A percentile compares a stretch with the other conserved stretches of the same genome.
Conservation (phyloP, 1,140 invertebrate species). For the Eumaeus atala region DNA sequence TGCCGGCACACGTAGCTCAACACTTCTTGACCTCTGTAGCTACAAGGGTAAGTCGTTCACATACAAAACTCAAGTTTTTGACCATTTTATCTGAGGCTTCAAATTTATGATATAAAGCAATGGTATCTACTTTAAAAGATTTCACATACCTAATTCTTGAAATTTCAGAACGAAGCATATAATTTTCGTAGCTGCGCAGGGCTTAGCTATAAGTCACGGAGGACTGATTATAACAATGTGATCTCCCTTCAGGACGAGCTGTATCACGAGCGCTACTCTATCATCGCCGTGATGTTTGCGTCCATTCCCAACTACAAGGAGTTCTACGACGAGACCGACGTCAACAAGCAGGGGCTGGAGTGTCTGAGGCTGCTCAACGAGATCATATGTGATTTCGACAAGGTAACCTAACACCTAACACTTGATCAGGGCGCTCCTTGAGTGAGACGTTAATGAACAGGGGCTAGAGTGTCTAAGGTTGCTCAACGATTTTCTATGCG, state of each 20-base stretch:
- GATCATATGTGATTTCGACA: conserved; percentile 99
- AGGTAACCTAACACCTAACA: conserved; percentile 76
- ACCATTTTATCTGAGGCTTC: too few species aligned
- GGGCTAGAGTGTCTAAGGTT: conserved; percentile 95
- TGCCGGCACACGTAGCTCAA: conserved; percentile 96
- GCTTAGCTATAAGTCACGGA: too few species aligned
- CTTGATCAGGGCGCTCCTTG: too few species aligned
- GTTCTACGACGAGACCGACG: conserved; percentile 98
- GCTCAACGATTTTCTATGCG: conserved; percentile 98
- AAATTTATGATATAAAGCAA: too few species aligned
- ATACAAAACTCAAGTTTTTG: too few species aligned
- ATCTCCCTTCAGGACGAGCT: conserved; percentile 79
- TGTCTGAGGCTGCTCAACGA: conserved; percentile 96
- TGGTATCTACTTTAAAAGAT: too few species aligned
- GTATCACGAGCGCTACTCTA: conserved; percentile 95
- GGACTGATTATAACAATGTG: too few species aligned
- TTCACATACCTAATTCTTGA: too few species aligned
- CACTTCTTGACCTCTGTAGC: conserved; percentile 86
- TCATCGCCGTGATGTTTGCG: conserved; percentile 98
- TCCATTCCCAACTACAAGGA: conserved; percentile 99
- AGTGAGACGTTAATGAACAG: conserved; percentile 47
- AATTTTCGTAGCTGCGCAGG: too few species aligned
- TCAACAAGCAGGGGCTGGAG: conserved; percentile 96
- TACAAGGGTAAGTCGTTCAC: conserved; percentile 72
- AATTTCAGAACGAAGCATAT: too few species aligned